Percentiles rank a stretch among this genome's conserved stretches.
phyloP scores from a whole-genome alignment of 2,113 vertebrate species.

The Dromiciops gliroides region DNA sequence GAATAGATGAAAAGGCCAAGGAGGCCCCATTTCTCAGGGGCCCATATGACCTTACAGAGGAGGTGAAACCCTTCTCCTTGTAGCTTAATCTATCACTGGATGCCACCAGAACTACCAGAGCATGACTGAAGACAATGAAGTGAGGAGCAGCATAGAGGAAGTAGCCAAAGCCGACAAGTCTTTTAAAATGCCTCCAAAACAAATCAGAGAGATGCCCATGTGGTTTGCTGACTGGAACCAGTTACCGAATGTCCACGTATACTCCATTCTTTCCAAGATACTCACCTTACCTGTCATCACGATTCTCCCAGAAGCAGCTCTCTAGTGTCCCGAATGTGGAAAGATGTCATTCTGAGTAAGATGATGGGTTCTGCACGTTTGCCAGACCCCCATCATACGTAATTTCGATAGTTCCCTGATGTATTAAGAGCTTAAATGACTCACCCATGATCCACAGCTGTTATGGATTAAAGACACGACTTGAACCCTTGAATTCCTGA shows the following conservation, averaged over 20 bases:
- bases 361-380: neutral
- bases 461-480: neutral
- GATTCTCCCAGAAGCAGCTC: neutral
- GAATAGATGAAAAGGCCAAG: neutral
- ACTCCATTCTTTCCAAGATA: neutral
- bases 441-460: neutral
- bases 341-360: neutral
- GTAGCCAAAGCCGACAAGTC: neutral
- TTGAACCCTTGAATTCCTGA: neutral
- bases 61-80: neutral
- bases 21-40: neutral
- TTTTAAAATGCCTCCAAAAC: neutral
- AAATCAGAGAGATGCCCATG: neutral
- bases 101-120: neutral
- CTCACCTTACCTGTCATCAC: neutral
- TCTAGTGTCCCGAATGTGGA: neutral
- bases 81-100: neutral
- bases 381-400: neutral
- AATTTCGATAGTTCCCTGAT: neutral
- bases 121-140: neutral
- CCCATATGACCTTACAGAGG: neutral
- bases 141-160: neutral
- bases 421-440: neutral
- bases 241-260: neutral
- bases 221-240: neutral